These are phyloP conservation scores for Eulithis testata DNA, from an alignment of 2,888 invertebrate genomes.

Conservation along the genomic window DNA sequence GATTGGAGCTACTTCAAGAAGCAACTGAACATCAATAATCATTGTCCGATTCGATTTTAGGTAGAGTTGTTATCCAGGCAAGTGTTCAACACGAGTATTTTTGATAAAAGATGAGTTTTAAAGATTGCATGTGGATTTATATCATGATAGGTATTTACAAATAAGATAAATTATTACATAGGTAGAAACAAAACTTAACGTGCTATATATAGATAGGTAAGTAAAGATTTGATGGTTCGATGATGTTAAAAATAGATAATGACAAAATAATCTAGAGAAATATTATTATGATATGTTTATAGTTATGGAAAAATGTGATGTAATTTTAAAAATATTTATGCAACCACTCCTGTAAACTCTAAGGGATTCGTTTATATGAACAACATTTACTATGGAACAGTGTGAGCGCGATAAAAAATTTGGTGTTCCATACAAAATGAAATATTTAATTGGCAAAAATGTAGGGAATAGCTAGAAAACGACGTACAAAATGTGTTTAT, in stretches of 20 bases:
- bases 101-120: background rate
- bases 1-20: background rate
- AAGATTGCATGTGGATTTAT: conserved; percentile 1
- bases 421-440: no score
- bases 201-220: no score
- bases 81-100: background rate
- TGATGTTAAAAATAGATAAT: background rate
- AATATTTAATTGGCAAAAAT: no score
- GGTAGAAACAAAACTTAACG: background rate
- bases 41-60: background rate
- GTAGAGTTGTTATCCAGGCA: background rate
- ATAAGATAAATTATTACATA: no score
- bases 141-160: background rate
- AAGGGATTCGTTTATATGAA: no score
- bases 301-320: no score
- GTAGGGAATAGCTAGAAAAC: no score
- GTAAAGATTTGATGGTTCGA: background rate
- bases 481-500: no score
- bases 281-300: background rate
- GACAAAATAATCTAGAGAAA: background rate
- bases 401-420: no score
- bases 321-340: no score
- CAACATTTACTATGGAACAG: no score
- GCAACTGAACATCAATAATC: background rate
- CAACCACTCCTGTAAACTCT: no score